phyloP scores from a whole-genome alignment of 2,113 vertebrate species.

The Pangasianodon hypophthalmus region DNA sequence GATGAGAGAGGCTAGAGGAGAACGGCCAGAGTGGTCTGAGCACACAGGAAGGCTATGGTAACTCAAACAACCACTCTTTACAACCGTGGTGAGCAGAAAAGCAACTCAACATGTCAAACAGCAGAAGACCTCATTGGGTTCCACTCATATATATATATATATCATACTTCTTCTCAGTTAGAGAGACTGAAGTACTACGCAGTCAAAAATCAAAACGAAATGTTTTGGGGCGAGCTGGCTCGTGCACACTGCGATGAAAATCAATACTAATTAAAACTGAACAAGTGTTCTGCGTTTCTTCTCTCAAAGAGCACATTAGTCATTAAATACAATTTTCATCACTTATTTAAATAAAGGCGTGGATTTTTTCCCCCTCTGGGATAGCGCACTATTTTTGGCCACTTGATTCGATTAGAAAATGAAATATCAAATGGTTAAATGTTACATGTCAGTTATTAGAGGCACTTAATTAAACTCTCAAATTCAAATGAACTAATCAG shows the following conservation, averaged over 20 bases:
- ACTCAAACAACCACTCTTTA: background rate
- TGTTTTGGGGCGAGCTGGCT: background rate
- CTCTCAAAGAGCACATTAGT: constrained; percentile 76
- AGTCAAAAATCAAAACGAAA: too few species aligned
- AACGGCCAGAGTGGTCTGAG: too few species aligned
- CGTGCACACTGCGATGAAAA: constrained; percentile 81
- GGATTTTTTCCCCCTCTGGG: constrained; percentile 75
- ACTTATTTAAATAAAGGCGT: constrained; percentile 80
- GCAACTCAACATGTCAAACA: background rate
- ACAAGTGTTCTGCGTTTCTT: constrained; percentile 82
- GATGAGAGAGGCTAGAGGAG: too few species aligned
- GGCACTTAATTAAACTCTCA: constrained; percentile 89
- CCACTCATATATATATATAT: too few species aligned
- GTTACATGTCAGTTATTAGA: constrained; percentile 84
- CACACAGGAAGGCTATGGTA: too few species aligned
- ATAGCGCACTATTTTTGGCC: constrained; percentile 68
- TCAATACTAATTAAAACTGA: constrained; percentile 92
- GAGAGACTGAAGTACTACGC: background rate
- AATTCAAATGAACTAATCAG: constrained; percentile 77
- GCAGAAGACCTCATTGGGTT: too few species aligned
- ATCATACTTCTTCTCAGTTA: too few species aligned
- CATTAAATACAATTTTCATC: constrained; percentile 84
- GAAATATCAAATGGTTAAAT: constrained; percentile 85
- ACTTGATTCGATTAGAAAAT: constrained; percentile 78
- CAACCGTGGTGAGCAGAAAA: background rate